These are phyloP conservation scores for Chaetura pelagica DNA, from an alignment of 2,113 vertebrate genomes.

Conservation along the genomic window DNA sequence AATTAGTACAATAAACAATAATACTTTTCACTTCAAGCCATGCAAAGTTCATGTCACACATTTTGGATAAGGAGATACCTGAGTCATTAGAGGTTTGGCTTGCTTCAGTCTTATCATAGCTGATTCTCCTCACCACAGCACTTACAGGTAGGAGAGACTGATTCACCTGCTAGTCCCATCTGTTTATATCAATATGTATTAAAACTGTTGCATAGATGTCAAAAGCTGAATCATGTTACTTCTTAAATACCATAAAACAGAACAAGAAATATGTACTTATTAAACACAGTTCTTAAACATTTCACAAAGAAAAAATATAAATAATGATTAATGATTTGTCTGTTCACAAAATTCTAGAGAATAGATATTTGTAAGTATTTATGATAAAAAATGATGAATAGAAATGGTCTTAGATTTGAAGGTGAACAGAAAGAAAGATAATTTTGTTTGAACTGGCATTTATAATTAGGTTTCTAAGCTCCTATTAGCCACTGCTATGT, in stretches of 20 bases:
- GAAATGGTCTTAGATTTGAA: neutral
- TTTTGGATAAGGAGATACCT: neutral
- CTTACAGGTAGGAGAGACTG: neutral
- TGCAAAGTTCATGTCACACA: neutral
- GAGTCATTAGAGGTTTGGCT: neutral
- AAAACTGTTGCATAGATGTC: neutral
- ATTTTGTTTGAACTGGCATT: neutral
- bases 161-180: neutral
- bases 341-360: neutral
- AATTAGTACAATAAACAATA: neutral
- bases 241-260: neutral
- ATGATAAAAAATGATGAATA: neutral
- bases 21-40: neutral
- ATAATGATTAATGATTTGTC: neutral
- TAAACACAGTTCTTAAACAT: neutral
- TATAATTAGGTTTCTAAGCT: neutral
- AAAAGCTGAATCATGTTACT: neutral
- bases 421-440: neutral
- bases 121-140: neutral
- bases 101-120: neutral
- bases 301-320: neutral
- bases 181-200: neutral
- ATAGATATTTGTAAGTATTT: neutral
- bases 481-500: neutral
- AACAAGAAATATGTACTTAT: neutral